Conservation (phyloP, 2,888 invertebrate species). For the Cyaniris semiargus region DNA sequence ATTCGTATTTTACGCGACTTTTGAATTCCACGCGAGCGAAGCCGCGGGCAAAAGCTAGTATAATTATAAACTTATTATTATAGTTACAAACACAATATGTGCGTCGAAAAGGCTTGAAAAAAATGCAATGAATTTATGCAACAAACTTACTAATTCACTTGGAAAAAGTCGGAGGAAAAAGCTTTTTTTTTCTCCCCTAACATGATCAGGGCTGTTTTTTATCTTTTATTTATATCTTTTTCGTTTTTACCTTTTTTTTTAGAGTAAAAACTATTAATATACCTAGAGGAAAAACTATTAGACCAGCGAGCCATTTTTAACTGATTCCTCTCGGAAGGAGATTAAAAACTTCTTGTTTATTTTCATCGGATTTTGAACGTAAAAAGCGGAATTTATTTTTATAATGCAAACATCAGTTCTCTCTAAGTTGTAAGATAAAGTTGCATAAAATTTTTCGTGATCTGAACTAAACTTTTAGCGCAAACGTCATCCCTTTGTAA, state of each 20-base stretch:
- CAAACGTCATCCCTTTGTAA: constrained; percentile 35
- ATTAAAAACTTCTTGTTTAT: constrained; percentile 31
- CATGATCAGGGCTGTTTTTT: too few relatives aligned
- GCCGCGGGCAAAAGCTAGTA: too few relatives aligned
- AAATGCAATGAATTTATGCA: not conserved
- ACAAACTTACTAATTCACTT: not conserved
- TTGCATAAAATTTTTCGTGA: constrained; percentile 33
- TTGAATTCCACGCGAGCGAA: too few relatives aligned
- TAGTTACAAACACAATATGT: too few relatives aligned
- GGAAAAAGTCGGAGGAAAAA: not conserved
- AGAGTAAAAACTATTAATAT: too few relatives aligned
- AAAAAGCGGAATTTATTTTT: constrained; percentile 32
- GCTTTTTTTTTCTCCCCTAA: too few relatives aligned
- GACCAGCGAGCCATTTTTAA: not conserved
- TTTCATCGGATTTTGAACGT: constrained; percentile 30
- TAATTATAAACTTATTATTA: too few relatives aligned
- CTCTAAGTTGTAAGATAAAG: constrained; percentile 33
- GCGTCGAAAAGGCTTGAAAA: too few relatives aligned
- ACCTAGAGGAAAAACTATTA: not conserved
- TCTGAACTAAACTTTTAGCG: constrained; percentile 33
- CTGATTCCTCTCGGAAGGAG: not conserved
- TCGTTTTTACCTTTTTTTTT: too few relatives aligned
- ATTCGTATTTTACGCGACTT: too few relatives aligned
- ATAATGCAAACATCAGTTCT: constrained; percentile 31
- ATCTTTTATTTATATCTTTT: too few relatives aligned